These are phyloP conservation scores for Elysia crispata DNA, from an alignment of 2,888 invertebrate species.

Conservation along the genomic window DNA sequence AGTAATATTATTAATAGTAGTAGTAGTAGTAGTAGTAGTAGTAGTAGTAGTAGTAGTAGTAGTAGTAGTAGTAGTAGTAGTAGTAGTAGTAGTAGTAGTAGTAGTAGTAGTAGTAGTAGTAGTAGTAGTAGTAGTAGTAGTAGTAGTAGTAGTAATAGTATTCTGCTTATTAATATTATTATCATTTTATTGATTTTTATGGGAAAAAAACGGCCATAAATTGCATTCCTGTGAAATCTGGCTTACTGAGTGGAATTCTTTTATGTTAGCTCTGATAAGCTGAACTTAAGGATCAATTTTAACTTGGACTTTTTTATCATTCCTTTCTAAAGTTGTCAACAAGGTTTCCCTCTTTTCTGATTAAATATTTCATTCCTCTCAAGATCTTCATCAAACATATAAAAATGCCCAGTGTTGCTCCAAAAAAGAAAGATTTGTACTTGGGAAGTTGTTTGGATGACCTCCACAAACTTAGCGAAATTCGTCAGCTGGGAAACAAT, in stretches of 20 bases:
- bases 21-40: not conserved
- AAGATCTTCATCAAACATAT: not conserved
- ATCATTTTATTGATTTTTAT: no score
- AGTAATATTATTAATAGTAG: not conserved
- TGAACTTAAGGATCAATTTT: no score
- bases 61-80: constrained; percentile 13
- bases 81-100: constrained; percentile 16
- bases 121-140: constrained; percentile 16
- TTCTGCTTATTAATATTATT: no score
- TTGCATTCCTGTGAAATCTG: no score
- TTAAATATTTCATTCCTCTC: no score
- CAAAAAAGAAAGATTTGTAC: constrained; percentile 69
- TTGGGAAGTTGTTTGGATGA: constrained; percentile 71
- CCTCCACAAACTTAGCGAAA: constrained; percentile 69
- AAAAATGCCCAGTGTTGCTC: constrained; percentile 61
- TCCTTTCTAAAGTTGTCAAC: no score
- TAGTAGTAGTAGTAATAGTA: constrained; percentile 16
- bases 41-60: constrained; percentile 16
- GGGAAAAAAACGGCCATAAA: no score
- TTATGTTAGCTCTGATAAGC: no score
- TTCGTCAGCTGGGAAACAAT: constrained; percentile 49
- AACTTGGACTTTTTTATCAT: no score
- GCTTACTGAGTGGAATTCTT: no score
- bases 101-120: constrained; percentile 19
- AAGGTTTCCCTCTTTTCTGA: no score